Conservation (phyloP, 2,113 vertebrate species). For the Protobothrops mucrosquamatus region DNA sequence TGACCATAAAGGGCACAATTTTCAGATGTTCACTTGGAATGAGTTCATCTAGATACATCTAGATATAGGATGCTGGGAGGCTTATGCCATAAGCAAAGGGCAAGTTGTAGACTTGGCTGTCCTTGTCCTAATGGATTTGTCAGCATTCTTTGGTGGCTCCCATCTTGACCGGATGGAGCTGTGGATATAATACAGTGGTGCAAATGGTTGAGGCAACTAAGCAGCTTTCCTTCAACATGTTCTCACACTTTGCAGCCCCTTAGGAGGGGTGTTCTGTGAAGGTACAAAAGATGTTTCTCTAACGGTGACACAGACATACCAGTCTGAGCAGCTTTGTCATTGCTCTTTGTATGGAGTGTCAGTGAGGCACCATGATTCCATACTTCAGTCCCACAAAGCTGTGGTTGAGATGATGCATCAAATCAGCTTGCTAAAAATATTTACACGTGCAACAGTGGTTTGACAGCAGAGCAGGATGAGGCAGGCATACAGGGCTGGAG, state of each 20-base stretch:
- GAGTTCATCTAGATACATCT: not conserved
- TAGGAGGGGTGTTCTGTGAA: not conserved
- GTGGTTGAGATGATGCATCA: not conserved
- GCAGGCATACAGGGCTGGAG: not conserved
- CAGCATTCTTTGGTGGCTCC: not conserved
- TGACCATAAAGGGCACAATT: not conserved
- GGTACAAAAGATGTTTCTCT: not conserved
- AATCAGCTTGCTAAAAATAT: not conserved
- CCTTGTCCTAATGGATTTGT: not conserved
- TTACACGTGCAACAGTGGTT: not conserved
- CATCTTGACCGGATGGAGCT: not conserved
- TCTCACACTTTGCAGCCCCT: not conserved
- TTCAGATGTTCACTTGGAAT: not conserved
- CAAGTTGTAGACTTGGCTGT: not conserved
- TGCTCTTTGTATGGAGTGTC: not conserved
- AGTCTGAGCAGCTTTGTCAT: not conserved
- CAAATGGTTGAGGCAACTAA: not conserved
- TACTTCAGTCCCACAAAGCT: not conserved
- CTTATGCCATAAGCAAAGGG: not conserved
- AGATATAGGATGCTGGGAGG: not conserved
- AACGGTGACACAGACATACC: not conserved
- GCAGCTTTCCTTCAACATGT: not conserved
- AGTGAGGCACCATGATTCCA: not conserved
- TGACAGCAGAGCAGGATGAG: not conserved
- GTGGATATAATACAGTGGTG: not conserved